Evolutionary conservation across 2,888 invertebrate genomes (phyloP).

Genomic region (Sarcophaga subvicina): DNA sequence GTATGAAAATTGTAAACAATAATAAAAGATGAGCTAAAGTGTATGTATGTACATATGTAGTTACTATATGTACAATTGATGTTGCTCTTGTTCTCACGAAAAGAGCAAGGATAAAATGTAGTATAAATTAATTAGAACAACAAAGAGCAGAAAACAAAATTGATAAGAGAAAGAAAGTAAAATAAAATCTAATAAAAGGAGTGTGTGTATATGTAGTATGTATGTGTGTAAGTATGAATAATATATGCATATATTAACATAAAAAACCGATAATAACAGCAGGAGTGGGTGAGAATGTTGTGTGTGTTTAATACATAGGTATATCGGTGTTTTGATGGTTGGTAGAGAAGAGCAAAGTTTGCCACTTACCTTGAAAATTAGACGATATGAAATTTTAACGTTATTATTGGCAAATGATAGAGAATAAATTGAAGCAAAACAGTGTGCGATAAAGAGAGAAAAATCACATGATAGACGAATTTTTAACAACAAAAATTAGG

Average conservation of each 20-base stretch:
- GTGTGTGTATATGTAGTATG: constrained; percentile 9
- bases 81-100: neutral
- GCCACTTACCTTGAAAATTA: constrained; percentile 59
- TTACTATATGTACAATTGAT: neutral
- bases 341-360: neutral
- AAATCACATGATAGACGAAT: constrained; percentile 54
- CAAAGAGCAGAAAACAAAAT: neutral
- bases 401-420: constrained; percentile 57
- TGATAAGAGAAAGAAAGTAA: neutral
- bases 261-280: neutral
- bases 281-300: constrained; percentile 17
- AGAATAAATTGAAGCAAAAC: constrained; percentile 58
- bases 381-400: constrained; percentile 40
- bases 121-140: constrained; percentile 36
- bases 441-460: constrained; percentile 13
- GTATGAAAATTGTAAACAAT: neutral
- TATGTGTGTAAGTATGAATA: neutral
- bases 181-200: constrained; percentile 15
- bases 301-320: neutral
- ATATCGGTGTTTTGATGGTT: neutral
- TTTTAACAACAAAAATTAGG: constrained; percentile 39
- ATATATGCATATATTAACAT: too few species aligned
- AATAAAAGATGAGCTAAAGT: neutral
- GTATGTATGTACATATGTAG: neutral
- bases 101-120: constrained; percentile 7